phyloP scores from a whole-genome alignment of 1,140 invertebrate species.

The Bombyx mandarina region DNA sequence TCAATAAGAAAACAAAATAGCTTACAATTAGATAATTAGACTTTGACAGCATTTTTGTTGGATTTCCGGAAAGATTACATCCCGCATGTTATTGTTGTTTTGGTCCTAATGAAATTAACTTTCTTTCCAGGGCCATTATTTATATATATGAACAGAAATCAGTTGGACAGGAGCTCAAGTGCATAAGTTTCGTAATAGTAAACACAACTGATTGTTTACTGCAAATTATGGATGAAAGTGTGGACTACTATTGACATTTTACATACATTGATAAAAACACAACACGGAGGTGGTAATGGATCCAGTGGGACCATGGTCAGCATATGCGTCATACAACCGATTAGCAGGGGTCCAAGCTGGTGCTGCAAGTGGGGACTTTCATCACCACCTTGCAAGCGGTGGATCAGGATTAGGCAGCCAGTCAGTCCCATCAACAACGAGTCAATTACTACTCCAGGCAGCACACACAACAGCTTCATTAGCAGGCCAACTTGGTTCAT shows the following conservation, averaged over 20 bases:
- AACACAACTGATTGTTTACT: conserved; percentile 39
- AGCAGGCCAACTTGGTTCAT: conserved; percentile 71
- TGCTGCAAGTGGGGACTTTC: conserved; percentile 74
- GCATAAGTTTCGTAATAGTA: conserved; percentile 43
- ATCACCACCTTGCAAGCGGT: conserved; percentile 74
- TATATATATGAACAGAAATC: conserved; percentile 30
- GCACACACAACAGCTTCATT: conserved; percentile 74
- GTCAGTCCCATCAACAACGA: conserved; percentile 73
- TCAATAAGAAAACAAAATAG: too few relatives aligned
- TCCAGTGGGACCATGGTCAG: conserved; percentile 84
- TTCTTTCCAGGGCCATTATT: conserved; percentile 56
- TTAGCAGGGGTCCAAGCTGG: conserved; percentile 74
- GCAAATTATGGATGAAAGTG: conserved; percentile 68
- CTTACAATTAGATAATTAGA: too few relatives aligned
- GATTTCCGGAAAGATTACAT: too few relatives aligned
- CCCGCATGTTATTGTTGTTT: too few relatives aligned
- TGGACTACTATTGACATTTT: conserved; percentile 62
- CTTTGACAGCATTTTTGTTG: too few relatives aligned
- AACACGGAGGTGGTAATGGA: conserved; percentile 76
- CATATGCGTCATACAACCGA: conserved; percentile 81
- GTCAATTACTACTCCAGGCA: conserved; percentile 75
- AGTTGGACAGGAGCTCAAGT: conserved; percentile 45
- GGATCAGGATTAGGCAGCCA: conserved; percentile 65
- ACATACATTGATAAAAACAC: conserved; percentile 54
- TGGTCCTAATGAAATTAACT: conserved; percentile 2